phyloP scores from a whole-genome alignment of 2,797 vertebrate genomes.

The Heliangelus exortis region DNA sequence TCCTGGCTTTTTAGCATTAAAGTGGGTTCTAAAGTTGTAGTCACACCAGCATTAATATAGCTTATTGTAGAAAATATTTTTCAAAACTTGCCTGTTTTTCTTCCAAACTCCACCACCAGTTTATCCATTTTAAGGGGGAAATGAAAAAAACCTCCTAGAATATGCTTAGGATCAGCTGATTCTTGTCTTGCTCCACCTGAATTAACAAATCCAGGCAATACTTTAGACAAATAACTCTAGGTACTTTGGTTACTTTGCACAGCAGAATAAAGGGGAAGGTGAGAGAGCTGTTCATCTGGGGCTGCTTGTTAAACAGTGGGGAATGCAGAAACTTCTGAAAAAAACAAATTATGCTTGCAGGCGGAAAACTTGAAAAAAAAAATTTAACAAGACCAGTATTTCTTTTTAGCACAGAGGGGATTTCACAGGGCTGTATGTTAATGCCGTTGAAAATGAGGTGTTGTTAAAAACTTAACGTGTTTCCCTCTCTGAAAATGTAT shows the following conservation, averaged over 20 bases:
- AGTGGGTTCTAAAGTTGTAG: slow-evolving; percentile 44
- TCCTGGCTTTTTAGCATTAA: slow-evolving; percentile 42
- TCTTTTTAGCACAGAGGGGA: slow-evolving; percentile 49
- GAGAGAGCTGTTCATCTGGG: neutral
- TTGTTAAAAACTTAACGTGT: slow-evolving; percentile 9
- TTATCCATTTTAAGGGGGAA: neutral
- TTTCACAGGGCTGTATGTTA: slow-evolving; percentile 45
- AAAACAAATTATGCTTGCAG: slow-evolving; percentile 47
- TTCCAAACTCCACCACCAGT: neutral
- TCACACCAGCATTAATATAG: neutral
- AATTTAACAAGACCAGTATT: slow-evolving; percentile 36
- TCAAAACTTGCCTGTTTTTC: neutral
- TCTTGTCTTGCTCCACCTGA: neutral
- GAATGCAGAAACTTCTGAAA: slow-evolving; percentile 51
- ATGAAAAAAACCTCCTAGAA: neutral
- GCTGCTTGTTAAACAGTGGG: slow-evolving; percentile 38
- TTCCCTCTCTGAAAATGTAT: slow-evolving; percentile 39
- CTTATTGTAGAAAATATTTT: slow-evolving; percentile 2
- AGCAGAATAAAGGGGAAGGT: neutral
- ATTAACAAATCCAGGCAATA: neutral
- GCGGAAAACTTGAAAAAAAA: slow-evolving; percentile 14
- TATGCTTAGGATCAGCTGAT: neutral
- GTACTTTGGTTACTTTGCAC: slow-evolving; percentile 20
- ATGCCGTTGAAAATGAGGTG: slow-evolving; percentile 1
- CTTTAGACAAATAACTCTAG: neutral